Conservation (phyloP, 2,113 vertebrate species). For the Siphamia tubifer region DNA sequence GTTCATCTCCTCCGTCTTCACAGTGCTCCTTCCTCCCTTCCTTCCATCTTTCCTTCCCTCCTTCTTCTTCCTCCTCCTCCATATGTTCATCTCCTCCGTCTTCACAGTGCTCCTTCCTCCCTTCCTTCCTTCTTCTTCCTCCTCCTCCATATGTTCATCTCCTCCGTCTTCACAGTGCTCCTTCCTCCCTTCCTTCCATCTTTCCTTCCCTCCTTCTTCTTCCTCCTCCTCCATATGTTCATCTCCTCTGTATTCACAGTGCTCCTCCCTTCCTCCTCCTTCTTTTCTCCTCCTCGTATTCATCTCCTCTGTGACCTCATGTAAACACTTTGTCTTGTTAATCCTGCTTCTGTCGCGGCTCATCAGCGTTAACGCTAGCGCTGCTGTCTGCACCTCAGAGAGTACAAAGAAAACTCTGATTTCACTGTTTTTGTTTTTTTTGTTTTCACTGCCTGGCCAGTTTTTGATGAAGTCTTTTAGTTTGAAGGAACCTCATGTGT, state of each 20-base stretch:
- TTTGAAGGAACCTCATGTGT: not conserved
- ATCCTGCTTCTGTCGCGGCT: not conserved
- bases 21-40: no score
- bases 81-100: no score
- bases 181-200: not conserved
- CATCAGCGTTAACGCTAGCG: not conserved
- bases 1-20: conserved; percentile 23
- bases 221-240: no score
- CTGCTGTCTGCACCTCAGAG: not conserved
- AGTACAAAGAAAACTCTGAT: not conserved
- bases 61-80: not conserved
- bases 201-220: not conserved
- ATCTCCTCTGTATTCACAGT: no score
- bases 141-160: not conserved
- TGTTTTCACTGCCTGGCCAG: not conserved
- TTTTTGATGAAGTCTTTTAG: not conserved
- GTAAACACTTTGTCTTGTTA: conserved; percentile 24
- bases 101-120: no score
- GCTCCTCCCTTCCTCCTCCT: not conserved
- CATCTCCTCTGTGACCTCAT: conserved; percentile 34
- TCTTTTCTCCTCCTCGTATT: not conserved
- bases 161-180: not conserved
- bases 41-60: not conserved
- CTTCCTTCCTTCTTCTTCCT: not conserved
- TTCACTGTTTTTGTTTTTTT: not conserved